Evolutionary conservation across 2,888 invertebrate genomes (phyloP), one percentile per base, ranked within the genome.

Genomic region (Brachyptera putata): DNA sequence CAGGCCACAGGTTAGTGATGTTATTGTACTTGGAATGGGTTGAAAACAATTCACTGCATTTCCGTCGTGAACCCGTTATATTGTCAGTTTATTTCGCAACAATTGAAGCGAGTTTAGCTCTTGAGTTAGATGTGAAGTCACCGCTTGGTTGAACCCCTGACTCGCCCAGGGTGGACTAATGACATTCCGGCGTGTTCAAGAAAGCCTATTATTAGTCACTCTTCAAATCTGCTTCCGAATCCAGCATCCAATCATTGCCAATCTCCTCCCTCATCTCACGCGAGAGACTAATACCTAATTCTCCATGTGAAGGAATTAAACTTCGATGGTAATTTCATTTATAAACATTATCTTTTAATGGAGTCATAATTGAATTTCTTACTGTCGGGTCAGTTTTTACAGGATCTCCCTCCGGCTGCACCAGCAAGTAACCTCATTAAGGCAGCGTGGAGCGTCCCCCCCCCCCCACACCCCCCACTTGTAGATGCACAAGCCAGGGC

Each of bases 341-440:
- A 30, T 18, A 53, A 53, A 53, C 53, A 53, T 53, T 53, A 53
- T 34, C 53, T 36, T 30, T 34, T 53, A 53, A 53, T 53, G 53
- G 36, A 34, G 30, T 34, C 16, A 37, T 11, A 53, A 53, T 53
- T 53, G 53, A 53, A 53, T 53, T 53, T 34, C 34, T 21, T 34
- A 53, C 53, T 53, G 46, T 53, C 18, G 34, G 53, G 53, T 53
- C 16, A 53, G 53, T 53, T 30, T 30, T 30, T 30, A 30, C 30
- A 30, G 30, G 5, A 30, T 11, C 11, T 30, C 30, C 30, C 30
- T 30, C 11, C n/a, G 34, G 34, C 34, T 16, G 26, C 49, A 13
- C 36, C 36, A 36, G 34, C 34, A 53, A 18, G 36, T 53, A 53
- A 53, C 53, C 34, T 53, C 36, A 53, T 53, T 53, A 53, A 53